phyloP scores from a whole-genome alignment of 1,140 invertebrate genomes.

The Psilanteris sp. region DNA sequence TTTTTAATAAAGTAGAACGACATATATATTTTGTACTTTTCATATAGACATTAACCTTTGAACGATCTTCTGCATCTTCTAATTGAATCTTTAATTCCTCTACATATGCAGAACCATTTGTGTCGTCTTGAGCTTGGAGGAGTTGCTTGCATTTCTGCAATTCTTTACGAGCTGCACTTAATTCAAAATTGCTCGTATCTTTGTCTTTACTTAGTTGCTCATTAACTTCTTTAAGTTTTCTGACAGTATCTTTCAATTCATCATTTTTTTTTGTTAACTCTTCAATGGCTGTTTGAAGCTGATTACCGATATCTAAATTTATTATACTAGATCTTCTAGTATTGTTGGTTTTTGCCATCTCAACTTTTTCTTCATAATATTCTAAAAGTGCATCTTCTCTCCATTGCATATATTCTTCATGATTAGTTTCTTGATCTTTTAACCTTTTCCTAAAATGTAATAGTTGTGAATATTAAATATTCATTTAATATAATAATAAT shows the following conservation, averaged over 20 bases:
- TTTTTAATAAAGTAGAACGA: too few species aligned
- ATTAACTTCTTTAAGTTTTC: conserved; percentile 68
- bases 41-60: conserved; percentile 67
- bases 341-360: conserved; percentile 49
- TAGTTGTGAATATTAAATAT: too few species aligned
- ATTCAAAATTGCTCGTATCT: conserved; percentile 67
- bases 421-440: conserved; percentile 69
- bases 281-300: too few species aligned
- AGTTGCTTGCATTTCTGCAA: conserved; percentile 65
- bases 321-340: conserved; percentile 58
- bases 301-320: too few species aligned
- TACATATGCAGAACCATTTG: conserved; percentile 58
- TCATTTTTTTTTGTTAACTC: background rate
- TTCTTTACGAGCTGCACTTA: conserved; percentile 65
- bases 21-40: conserved; percentile 21
- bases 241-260: conserved; percentile 59
- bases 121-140: conserved; percentile 53
- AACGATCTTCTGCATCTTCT: conserved; percentile 64
- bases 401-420: conserved; percentile 71
- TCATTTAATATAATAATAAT: too few species aligned
- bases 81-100: conserved; percentile 68
- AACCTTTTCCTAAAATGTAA: conserved; percentile 65
- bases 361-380: conserved; percentile 71
- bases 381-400: conserved; percentile 67
- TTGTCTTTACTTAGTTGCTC: conserved; percentile 65